phyloP scores from a whole-genome alignment of 2,113 vertebrate genomes.

The Chunga burmeisteri region DNA sequence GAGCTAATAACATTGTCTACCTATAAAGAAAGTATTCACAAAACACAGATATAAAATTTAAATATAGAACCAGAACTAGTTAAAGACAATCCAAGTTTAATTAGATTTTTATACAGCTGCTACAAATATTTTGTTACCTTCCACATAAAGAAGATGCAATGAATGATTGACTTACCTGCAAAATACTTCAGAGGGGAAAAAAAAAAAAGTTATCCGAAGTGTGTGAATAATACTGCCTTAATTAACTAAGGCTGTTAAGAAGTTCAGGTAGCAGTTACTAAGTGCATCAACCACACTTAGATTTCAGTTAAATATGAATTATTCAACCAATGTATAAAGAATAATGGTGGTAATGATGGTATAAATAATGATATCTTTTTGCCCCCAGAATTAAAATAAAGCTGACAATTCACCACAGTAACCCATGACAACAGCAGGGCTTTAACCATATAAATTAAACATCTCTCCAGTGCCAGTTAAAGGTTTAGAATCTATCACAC shows the following conservation, averaged over 20 bases:
- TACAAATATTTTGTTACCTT: background rate
- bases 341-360: background rate
- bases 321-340: background rate
- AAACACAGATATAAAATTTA: background rate
- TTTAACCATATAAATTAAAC: background rate
- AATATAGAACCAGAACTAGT: background rate
- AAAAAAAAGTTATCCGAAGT: background rate
- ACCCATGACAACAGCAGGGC: background rate
- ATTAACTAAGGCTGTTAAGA: background rate
- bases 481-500: background rate
- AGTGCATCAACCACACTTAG: background rate
- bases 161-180: background rate
- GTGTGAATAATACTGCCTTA: background rate
- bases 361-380: background rate
- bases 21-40: slow-evolving; percentile 68
- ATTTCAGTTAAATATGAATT: background rate
- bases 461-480: background rate
- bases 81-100: background rate
- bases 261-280: background rate
- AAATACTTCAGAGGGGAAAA: background rate
- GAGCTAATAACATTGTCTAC: slow-evolving; percentile 95
- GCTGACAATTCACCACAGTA: background rate
- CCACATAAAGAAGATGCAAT: background rate
- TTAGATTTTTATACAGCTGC: background rate
- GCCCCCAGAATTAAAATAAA: background rate